phyloP scores from a whole-genome alignment of 2,888 invertebrate genomes.

The Imbricaverruca yamaguchii region DNA sequence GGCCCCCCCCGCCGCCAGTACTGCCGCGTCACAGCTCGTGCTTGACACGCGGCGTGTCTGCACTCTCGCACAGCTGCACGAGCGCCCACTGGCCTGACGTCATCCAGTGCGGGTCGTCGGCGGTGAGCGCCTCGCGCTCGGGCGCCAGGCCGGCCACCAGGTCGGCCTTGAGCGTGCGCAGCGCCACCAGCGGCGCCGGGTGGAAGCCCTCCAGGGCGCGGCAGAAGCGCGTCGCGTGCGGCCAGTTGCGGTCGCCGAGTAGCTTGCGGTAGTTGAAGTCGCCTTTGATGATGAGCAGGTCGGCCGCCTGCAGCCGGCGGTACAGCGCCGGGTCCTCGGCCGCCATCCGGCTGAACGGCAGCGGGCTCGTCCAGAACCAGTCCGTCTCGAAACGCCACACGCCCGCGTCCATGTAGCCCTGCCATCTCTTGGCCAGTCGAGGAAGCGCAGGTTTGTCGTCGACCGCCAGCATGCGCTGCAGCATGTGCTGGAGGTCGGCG shows the following conservation, averaged over 20 bases:
- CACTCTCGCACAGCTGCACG: constrained; percentile 50
- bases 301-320: neutral
- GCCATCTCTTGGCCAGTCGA: neutral
- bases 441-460: neutral
- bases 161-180: constrained; percentile 87
- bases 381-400: neutral
- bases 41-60: neutral
- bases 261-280: constrained; percentile 95
- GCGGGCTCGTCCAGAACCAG: neutral
- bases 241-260: constrained; percentile 77
- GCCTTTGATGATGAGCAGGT: constrained; percentile 45
- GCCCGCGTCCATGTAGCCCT: constrained; percentile 1
- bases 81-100: constrained; percentile 73
- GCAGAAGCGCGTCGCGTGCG: constrained; percentile 56
- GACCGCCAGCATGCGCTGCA: neutral
- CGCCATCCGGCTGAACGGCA: neutral
- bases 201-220: constrained; percentile 59
- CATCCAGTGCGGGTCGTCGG: constrained; percentile 59
- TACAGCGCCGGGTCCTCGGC: neutral
- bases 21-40: neutral
- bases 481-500: constrained; percentile 54
- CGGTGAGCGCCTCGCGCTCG: constrained; percentile 25
- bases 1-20: no score
- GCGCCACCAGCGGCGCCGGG: constrained; percentile 69
- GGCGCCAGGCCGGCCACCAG: constrained; percentile 66